These are phyloP conservation scores for Acleris cristana DNA, from an alignment of 2,888 invertebrate genomes.

Conservation along the genomic window DNA sequence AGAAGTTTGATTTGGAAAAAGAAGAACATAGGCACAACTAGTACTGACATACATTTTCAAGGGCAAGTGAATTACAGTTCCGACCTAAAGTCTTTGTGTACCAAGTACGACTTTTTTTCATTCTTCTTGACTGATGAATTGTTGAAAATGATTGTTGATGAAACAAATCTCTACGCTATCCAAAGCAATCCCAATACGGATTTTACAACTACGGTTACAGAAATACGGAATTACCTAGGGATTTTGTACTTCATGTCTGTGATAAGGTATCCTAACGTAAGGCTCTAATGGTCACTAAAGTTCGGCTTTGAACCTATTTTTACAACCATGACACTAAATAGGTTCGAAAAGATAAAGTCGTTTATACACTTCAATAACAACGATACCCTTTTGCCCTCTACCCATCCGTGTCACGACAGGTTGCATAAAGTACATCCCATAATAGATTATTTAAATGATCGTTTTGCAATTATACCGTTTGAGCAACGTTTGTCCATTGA, in stretches of 20 bases:
- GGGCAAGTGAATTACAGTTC: too few species aligned
- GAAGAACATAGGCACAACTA: too few species aligned
- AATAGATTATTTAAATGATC: background rate
- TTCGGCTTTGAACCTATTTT: background rate
- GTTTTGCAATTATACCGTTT: too few species aligned
- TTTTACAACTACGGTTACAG: too few species aligned
- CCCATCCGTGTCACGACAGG: background rate
- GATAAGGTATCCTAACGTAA: background rate
- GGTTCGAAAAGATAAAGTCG: background rate
- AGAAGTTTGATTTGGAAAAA: too few species aligned
- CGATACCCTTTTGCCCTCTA: conserved; percentile 1
- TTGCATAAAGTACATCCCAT: background rate
- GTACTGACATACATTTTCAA: too few species aligned
- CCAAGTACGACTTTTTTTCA: conserved; percentile 1
- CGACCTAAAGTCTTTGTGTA: background rate
- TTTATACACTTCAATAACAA: conserved; percentile 1
- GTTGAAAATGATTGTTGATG: background rate
- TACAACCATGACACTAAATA: background rate
- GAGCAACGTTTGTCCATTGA: too few species aligned
- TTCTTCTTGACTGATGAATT: background rate
- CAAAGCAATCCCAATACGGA: too few species aligned
- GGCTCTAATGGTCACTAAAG: background rate
- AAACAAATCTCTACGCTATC: too few species aligned
- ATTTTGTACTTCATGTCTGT: background rate
- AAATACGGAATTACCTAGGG: background rate